Conservation (phyloP, 2,113 vertebrate species). For the Cololabis saira region DNA sequence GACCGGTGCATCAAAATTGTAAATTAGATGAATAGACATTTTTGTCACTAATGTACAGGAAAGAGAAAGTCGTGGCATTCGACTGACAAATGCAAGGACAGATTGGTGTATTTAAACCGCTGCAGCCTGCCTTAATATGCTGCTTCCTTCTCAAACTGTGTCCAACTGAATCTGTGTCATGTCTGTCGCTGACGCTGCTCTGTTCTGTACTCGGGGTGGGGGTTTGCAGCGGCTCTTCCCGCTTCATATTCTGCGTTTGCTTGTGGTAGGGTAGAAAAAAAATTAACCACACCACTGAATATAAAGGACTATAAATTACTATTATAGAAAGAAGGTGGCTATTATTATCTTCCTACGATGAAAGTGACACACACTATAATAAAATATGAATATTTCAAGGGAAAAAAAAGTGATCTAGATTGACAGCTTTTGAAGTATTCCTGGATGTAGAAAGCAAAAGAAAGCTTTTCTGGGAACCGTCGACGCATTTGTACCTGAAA, state of each 20-base stretch:
- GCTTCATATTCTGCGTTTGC: background rate
- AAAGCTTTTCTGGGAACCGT: too few species aligned
- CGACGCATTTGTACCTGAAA: background rate
- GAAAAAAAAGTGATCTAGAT: too few species aligned
- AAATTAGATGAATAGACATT: too few species aligned
- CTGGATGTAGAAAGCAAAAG: background rate
- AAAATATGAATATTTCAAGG: too few species aligned
- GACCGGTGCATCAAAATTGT: too few species aligned
- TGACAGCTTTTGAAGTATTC: background rate
- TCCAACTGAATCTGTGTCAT: background rate
- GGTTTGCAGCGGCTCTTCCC: background rate
- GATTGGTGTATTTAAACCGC: background rate
- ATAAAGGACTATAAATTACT: background rate
- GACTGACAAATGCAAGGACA: too few species aligned
- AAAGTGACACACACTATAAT: too few species aligned
- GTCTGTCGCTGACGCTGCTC: background rate
- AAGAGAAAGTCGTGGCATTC: too few species aligned
- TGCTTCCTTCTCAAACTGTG: background rate
- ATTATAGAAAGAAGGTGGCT: background rate
- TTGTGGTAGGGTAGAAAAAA: too few species aligned
- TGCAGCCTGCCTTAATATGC: background rate
- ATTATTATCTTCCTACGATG: background rate
- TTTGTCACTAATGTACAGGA: too few species aligned
- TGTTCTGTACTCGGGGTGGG: too few species aligned
- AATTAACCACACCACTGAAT: background rate